These are phyloP conservation scores for Eufriesea mexicana DNA, from an alignment of 1,140 invertebrate genomes.

Conservation along the genomic window DNA sequence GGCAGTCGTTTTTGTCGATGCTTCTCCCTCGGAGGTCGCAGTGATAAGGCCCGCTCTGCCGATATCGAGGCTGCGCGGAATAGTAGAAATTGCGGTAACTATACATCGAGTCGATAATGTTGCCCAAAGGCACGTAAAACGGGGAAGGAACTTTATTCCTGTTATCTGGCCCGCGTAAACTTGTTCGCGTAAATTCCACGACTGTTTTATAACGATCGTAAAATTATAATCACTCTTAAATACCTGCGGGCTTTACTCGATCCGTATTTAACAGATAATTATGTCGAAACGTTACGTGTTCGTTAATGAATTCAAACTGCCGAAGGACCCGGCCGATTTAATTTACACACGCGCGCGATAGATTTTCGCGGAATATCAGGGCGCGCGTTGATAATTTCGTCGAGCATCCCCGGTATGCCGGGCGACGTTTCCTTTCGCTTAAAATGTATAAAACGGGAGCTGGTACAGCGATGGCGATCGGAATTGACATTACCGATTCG, in stretches of 20 bases:
- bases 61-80: neutral
- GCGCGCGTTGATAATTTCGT: slow-evolving; percentile 32
- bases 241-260: neutral
- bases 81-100: neutral
- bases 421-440: neutral
- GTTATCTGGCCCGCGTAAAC: neutral
- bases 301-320: slow-evolving; percentile 3
- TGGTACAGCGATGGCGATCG: neutral
- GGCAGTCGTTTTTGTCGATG: neutral
- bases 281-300: neutral
- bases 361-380: neutral
- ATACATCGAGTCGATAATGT: neutral
- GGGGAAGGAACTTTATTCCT: neutral
- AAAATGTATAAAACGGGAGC: neutral
- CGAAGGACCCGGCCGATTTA: neutral
- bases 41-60: neutral
- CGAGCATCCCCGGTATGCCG: too few species aligned
- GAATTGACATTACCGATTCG: slow-evolving; percentile 42
- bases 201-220: neutral
- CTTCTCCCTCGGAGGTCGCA: slow-evolving; percentile 1
- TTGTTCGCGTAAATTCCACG: neutral
- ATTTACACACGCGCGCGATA: neutral
- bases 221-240: slow-evolving; percentile 16
- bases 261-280: neutral
- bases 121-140: too few species aligned